Base-by-base conservation (phyloP, 23 tunicate species). In the Ciona savignyi region DNA sequence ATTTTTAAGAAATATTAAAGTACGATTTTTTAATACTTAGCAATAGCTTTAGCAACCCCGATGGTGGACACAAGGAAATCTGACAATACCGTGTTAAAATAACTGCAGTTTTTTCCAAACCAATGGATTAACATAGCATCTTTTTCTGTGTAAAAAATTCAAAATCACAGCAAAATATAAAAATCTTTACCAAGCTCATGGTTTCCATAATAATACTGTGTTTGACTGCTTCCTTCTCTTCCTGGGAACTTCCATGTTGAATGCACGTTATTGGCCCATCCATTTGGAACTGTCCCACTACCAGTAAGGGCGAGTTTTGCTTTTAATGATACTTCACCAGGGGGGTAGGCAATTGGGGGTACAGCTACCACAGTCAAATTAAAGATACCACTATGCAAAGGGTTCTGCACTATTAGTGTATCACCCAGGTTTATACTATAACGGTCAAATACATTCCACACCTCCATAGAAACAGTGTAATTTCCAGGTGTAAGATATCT, bases 241-340 rank as follows among this genome's bases (percentile, higher is more conserved):
- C 28, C 51, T 31, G 75, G 25, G 30, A 6, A 60, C 19, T 60
- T 28, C 80, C 83, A 77, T 22, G 56, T 64, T 2, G 56, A 71
- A 67, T 82, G 75, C 3, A 88, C 96, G 65, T 88, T 48, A 33
- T 77, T 88, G 2, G 96, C 96, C 72, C 77, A 88, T 2, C 96
- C 96, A 66, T 30, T 3, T 15, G 32, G 34, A 0, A 51, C 4
- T 48, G 31, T 71, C 0, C 26, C 0, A 21, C 35, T 3, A 51
- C 49, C 32, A n/a, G 4, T 60, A 15, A 19, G 29, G 34, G 33
- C 74, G 30, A 88, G 67, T n/a, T 62, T 32, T 2, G 80, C 81
- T 67, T 73, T 23, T 9, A 87, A 77, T 6, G 78, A 56, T 0
- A 71, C 82, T 23, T 64, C 31, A 0, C 96, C 96, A 25, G 87